These are phyloP conservation scores for Dryocosmus kuriphilus DNA, from an alignment of 2,888 invertebrate species.

Conservation along the genomic window DNA sequence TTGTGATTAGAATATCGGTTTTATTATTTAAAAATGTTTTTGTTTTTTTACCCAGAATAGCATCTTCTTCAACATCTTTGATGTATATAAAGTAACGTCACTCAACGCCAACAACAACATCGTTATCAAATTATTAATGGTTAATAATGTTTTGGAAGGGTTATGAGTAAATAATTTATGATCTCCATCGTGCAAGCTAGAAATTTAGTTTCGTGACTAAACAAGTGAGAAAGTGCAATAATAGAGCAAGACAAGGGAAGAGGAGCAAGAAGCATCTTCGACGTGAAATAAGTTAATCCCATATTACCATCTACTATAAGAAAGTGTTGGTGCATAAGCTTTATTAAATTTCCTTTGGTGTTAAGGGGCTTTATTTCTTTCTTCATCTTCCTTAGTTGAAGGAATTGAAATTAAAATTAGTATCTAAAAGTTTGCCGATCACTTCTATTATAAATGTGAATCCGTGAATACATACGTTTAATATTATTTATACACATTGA, in stretches of 20 bases:
- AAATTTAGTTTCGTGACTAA: slow-evolving; percentile 2
- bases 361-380: slow-evolving; percentile 1
- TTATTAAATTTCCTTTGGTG: not conserved
- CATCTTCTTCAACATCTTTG: too few relatives aligned
- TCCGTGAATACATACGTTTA: too few relatives aligned
- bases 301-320: not conserved
- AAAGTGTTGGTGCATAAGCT: not conserved
- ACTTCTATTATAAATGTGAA: too few relatives aligned
- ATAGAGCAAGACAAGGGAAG: not conserved
- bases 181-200: not conserved
- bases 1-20: too few relatives aligned
- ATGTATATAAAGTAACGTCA: too few relatives aligned
- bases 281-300: slow-evolving; percentile 15
- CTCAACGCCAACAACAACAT: too few relatives aligned
- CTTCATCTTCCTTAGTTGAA: not conserved
- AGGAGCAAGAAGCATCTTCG: not conserved
- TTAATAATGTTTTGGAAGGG: not conserved
- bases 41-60: too few relatives aligned
- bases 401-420: not conserved
- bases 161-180: slow-evolving; percentile 21
- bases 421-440: not conserved
- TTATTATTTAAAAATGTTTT: too few relatives aligned
- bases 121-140: too few relatives aligned
- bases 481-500: too few relatives aligned
- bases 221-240: not conserved